These are phyloP conservation scores for Epizoanthus stellaris DNA, from an alignment of 92 coral and sea anemone genomes.

Conservation along the genomic window DNA sequence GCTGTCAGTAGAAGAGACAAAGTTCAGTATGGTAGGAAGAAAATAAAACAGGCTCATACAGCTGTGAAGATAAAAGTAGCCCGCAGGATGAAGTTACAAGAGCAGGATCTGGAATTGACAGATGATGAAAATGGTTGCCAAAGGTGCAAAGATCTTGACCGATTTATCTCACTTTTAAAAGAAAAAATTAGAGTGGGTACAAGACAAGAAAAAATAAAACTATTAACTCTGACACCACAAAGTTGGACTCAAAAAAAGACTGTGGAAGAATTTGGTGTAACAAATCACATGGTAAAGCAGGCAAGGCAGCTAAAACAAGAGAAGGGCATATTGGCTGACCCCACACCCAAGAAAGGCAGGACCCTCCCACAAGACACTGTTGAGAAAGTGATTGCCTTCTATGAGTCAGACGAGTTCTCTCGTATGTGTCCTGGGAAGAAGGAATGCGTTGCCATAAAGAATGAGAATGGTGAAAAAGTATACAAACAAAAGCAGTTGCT, in stretches of 20 bases:
- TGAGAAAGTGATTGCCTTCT: conserved; percentile 8
- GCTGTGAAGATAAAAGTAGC: conserved; percentile 27
- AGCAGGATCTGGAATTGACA: conserved; percentile 22
- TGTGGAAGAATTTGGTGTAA: conserved; percentile 19
- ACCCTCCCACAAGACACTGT: conserved; percentile 24
- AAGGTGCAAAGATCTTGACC: conserved; percentile 31
- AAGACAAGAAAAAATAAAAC: conserved; percentile 26
- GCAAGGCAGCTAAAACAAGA: neutral
- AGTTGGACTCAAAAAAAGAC: neutral
- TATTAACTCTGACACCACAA: conserved; percentile 11
- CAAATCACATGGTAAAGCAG: conserved; percentile 7
- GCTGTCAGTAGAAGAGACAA: conserved; percentile 34
- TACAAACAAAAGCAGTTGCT: conserved; percentile 32
- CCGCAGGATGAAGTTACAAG: neutral
- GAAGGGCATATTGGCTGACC: conserved; percentile 24
- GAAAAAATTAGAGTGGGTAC: conserved; percentile 29
- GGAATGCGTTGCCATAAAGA: conserved; percentile 10
- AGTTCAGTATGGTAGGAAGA: neutral
- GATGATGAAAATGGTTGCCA: conserved; percentile 9
- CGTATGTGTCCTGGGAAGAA: conserved; percentile 37
- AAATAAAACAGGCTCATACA: conserved; percentile 2
- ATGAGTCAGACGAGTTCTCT: neutral
- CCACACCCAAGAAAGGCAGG: conserved; percentile 27
- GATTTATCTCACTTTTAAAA: conserved; percentile 21
- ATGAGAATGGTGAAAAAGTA: conserved; percentile 28